phyloP scores from a whole-genome alignment of 2,888 invertebrate species.

The Dolichomitus sp. region DNA sequence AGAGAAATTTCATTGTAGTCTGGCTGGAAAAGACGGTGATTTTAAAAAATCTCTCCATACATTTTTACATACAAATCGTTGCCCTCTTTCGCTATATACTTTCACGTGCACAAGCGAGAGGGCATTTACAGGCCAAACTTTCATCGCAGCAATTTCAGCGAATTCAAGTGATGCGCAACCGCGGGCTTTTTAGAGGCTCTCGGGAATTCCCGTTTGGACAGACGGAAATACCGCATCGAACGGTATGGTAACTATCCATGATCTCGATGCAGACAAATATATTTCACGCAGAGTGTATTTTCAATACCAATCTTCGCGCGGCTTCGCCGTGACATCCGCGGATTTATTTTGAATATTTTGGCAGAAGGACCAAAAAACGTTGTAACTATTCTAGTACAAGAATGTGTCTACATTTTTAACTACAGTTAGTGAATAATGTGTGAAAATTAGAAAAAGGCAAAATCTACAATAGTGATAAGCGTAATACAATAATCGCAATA shows the following conservation, averaged over 20 bases:
- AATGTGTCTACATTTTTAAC: neutral
- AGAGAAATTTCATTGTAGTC: neutral
- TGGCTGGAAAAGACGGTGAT: neutral
- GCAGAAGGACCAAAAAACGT: neutral
- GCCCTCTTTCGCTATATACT: neutral
- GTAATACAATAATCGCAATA: too few species aligned
- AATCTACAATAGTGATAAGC: too few species aligned
- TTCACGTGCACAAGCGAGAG: neutral
- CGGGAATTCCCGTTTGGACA: constrained; percentile 37
- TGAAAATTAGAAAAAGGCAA: too few species aligned
- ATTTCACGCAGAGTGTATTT: neutral
- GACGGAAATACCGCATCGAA: constrained; percentile 42
- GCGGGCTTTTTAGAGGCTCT: constrained; percentile 33
- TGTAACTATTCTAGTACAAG: neutral
- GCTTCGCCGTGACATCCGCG: neutral
- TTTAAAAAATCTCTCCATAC: neutral
- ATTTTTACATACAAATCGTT: neutral
- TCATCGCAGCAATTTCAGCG: constrained; percentile 26
- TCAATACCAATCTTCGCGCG: neutral
- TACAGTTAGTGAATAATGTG: too few species aligned
- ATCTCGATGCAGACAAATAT: constrained; percentile 21
- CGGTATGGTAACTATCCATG: constrained; percentile 4
- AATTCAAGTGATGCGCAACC: constrained; percentile 38
- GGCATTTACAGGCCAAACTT: constrained; percentile 19
- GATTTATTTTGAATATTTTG: constrained; percentile 8